phyloP scores from a whole-genome alignment of 2,797 vertebrate genomes.

The Neoniphon sammara region DNA sequence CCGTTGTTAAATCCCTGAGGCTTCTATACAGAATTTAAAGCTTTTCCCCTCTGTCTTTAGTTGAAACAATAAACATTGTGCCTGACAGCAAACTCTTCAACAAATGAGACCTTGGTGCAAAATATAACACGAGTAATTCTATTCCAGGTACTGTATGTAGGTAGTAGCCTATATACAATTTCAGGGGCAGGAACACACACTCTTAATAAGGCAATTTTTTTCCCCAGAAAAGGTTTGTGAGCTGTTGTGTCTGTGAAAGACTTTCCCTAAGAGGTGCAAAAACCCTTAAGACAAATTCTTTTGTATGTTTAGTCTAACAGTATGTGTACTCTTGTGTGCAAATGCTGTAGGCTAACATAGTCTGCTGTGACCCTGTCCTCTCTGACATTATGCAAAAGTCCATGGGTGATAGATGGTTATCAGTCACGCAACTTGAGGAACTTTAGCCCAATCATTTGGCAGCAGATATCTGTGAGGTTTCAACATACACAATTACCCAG shows the following conservation, averaged over 20 bases:
- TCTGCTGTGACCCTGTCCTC: background rate
- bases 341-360: background rate
- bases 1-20: too few species aligned
- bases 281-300: background rate
- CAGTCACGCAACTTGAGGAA: slow-evolving; percentile 28
- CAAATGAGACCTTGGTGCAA: background rate
- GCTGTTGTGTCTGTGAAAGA: background rate
- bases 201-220: background rate
- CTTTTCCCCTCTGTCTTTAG: background rate
- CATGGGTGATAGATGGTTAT: slow-evolving; percentile 16
- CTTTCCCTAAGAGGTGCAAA: too few species aligned
- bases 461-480: slow-evolving; percentile 55
- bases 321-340: too few species aligned
- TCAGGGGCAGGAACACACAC: background rate
- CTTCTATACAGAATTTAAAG: background rate
- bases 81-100: background rate
- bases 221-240: background rate
- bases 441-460: slow-evolving; percentile 57
- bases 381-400: slow-evolving; percentile 11
- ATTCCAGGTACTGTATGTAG: background rate
- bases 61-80: background rate
- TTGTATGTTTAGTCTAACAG: background rate
- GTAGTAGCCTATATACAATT: background rate
- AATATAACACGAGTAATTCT: background rate
- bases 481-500: slow-evolving; percentile 23